Base-by-base conservation (phyloP, 2,113 vertebrate genomes). In the Carollia perspicillata region DNA sequence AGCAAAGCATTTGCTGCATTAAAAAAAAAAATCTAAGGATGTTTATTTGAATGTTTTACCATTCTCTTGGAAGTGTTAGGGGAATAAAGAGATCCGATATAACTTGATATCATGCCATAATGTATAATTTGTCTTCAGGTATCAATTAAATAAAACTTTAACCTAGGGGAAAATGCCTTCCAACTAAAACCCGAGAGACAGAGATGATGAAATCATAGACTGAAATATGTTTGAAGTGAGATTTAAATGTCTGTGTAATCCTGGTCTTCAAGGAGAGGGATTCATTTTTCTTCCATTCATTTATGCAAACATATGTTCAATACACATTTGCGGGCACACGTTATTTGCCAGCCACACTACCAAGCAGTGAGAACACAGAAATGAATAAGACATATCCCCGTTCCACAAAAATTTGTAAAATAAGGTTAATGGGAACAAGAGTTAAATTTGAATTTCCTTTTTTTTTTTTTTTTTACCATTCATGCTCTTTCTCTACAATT, bases 401-500 rank as follows among this genome's bases (percentile, higher is more conserved):
- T 28, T 84, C 16, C 55, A 55, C 69, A 53, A 33, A 69, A 78
- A 17, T 47, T 42, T 75, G 49, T 90, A 51, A 75, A 84, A 42
- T 53, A 47, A 90, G 72, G 63, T 63, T 33, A 22, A 40, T 49
- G 22, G 12, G n/a, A 78, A 53, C n/a, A 69, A 69, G 58, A 77
- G 58, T 55, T 90, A 92, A 71, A 74, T 68, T 60, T 68, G 28
- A 66, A 35, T 53, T 94, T 65, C 20, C 5, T 42, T 65, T 35
- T 37, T 94, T 79, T 80, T 89, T 89, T 58, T 37, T 94, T 79
- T 80, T 89, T 89, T 58, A 71, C 33, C 68, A 55, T 68, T 86
- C 10, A 0, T 58, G 20, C 51, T 88, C 9, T 58, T 58, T 80
- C n/a, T 95, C 44, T 81, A 16, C 44, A 79, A 94, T 72, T 84